Evolutionary conservation across 2,113 vertebrate genomes (phyloP).

Genomic region (Phodopus roborovskii): DNA sequence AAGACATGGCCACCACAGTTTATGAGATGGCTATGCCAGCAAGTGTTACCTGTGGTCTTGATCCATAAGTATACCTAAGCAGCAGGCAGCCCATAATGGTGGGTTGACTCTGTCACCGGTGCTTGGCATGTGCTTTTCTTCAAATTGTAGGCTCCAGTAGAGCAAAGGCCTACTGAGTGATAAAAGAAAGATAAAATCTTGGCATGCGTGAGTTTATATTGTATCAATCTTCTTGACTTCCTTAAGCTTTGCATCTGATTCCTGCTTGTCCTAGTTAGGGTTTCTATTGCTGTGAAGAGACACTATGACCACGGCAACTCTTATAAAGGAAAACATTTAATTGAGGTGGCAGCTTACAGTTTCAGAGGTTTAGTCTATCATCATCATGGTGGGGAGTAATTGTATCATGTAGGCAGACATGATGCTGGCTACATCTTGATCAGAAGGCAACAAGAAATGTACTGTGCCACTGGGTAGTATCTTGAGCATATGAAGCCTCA

Average conservation of each 20-base stretch:
- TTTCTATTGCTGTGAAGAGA: not conserved
- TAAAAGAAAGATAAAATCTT: not conserved
- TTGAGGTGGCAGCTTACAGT: not conserved
- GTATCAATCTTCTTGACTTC: not conserved
- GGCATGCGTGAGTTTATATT: not conserved
- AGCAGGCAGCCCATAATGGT: not conserved
- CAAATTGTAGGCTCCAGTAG: not conserved
- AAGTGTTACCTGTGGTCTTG: not conserved
- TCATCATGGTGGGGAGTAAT: not conserved
- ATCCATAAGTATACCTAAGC: not conserved
- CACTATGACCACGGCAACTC: not conserved
- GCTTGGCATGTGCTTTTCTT: not conserved
- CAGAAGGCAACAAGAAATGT: not conserved
- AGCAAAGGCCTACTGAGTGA: not conserved
- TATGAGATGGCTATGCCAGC: not conserved
- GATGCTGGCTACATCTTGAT: not conserved
- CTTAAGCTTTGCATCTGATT: not conserved
- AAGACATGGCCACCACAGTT: not conserved
- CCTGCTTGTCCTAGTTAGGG: not conserved
- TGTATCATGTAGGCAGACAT: not conserved
- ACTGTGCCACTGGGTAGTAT: accelerated
- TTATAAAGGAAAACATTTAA: not conserved
- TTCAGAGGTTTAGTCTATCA: not conserved
- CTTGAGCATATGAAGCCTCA: not conserved
- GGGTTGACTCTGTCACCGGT: not conserved